Conservation (phyloP, 2,888 invertebrate species). For the Scotopteryx bipunctaria region DNA sequence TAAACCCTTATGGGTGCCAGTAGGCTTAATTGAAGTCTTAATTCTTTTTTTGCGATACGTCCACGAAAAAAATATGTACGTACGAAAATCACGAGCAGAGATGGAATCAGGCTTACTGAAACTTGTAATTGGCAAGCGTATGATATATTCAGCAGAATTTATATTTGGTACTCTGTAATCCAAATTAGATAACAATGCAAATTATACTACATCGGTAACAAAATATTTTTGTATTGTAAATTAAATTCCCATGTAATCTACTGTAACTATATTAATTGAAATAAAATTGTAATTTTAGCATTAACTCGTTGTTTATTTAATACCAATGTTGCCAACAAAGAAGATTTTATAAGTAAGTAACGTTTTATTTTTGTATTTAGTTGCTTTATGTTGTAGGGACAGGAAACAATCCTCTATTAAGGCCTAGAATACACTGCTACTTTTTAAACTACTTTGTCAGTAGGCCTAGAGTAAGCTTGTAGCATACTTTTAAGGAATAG, state of each 20-base stretch:
- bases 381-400: constrained; percentile 68
- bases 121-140: constrained; percentile 2
- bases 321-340: constrained; percentile 42
- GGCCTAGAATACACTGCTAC: constrained; percentile 39
- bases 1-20: no score
- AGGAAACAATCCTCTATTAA: constrained; percentile 75
- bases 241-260: constrained; percentile 71
- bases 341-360: constrained; percentile 68
- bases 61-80: no score
- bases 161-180: constrained; percentile 24
- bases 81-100: no score
- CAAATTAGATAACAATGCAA: constrained; percentile 32
- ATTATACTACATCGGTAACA: constrained; percentile 54
- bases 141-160: constrained; percentile 22
- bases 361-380: constrained; percentile 53
- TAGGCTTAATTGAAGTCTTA: no score
- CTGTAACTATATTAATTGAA: constrained; percentile 68
- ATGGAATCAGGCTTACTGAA: not conserved
- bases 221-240: constrained; percentile 76
- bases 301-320: constrained; percentile 47
- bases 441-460: constrained; percentile 5
- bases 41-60: no score
- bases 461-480: constrained; percentile 16
- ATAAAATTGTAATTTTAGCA: constrained; percentile 75
- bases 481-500: constrained; percentile 7